Base-by-base conservation (phyloP, 2,113 vertebrate genomes). In the Platysternon megacephalum region DNA sequence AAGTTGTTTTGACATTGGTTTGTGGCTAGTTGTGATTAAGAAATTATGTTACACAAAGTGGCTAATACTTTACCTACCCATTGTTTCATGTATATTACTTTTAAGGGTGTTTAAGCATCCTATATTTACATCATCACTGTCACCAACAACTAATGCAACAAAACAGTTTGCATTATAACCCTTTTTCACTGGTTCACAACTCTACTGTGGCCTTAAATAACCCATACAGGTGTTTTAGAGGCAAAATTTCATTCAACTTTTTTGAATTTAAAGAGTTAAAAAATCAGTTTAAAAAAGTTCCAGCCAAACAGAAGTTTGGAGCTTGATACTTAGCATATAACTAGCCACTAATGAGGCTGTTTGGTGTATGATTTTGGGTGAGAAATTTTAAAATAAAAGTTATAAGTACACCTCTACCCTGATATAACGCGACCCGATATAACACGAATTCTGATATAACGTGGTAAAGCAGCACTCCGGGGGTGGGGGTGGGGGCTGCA, bases 1-100 rank as follows among this genome's bases (percentile, higher is more conserved):
- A 78, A 78, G 24, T 7, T 78, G 42, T 78, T 29, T 29, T 78
- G 39, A 78, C 14, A 78, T 72, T 88, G 42, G 2, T 0, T 0
- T 44, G 14, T 7, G 11, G 51, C 61, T 51, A 48, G 44, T 13
- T 53, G 29, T 10, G 49, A 93, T 1, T 51, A 26, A 81, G 58
- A 78, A 89, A 79, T 24, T 17, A 13, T 89, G 28, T 74, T 32
- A 81, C 6, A 39, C 8, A 56, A 44, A 48, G 76, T 83, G 8
- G 22, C 72, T 76, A 68, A 68, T 7, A 68, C 61, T 68, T 68
- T 68, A 16, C 32, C 35, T 19, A 46, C 6, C 26, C 12, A 78
- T 46, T 78, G 22, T 78, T 72, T 39, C 74, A 46, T 46, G 26
- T 78, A 46, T 16, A 46, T 78, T 17, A 52, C 19, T 14, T 79